Evolutionary conservation across 2,888 invertebrate species (phyloP), one percentile per base, ranked within the genome.

Genomic region (Tipula helvola): DNA sequence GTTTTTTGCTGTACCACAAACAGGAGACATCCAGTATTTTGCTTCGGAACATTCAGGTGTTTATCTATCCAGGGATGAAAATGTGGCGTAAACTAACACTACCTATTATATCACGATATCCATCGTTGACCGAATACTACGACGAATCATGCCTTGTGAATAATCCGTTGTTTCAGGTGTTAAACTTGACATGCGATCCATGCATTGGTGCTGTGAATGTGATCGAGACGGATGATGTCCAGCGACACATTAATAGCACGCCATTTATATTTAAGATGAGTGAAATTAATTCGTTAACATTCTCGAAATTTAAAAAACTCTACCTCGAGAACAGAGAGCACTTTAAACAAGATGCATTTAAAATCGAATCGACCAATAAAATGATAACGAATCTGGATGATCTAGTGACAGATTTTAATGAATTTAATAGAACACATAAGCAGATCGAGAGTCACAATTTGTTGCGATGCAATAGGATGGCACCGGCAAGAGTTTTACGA

Each of bases 121-220:
- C 96, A 86, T 92, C 93, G 96, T 16, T 86, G 87, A 95, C 95
- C 89, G 96, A 95, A 90, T 93, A 95, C 83, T 97, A 97, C 89
- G 96, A 97, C 92, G 97, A 97, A 91, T 95, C 95, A 89, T 97
- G 97, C 90, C 92, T 97, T 52, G 91, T 97, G 88, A 94, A 95
- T 90, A 97, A 97, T 92, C 97, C 97, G 13, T 96, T 95, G 90
- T 97, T 96, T 90, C 94, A 94, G 90, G 94, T 96, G 10, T 93
- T 93, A n/a, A 95, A 96, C 89, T 95, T 97, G 93, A 96, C 96
- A 90, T 97, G 97, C 90, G 96, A 95, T 94, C 96, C 97, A 0
- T 97, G 97, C 89, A 95, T 95, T 89, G 92, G 93, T 89, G 93
- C 96, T 0, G 93, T 93, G 88, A 94, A 94, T 89, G 93, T 97